A percentile compares a stretch with the other conserved stretches of the same genome.
Evolutionary conservation across 2,113 vertebrate genomes (phyloP).

Genomic region (Otis tarda): DNA sequence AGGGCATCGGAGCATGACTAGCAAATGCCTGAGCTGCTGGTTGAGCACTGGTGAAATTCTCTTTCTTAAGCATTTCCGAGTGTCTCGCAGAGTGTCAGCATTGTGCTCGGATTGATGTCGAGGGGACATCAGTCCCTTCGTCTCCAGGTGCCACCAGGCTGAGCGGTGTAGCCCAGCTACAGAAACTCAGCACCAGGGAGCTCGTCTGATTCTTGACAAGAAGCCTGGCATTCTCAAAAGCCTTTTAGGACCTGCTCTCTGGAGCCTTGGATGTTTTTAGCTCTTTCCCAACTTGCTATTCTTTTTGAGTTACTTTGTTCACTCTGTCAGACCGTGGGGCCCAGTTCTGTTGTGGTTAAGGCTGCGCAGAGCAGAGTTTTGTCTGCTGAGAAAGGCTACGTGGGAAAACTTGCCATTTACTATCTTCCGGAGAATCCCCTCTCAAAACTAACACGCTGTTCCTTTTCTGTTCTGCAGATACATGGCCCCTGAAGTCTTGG

Average conservation of each 20-base stretch:
- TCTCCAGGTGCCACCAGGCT: neutral
- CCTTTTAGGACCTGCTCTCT: neutral
- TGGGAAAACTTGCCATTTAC: neutral
- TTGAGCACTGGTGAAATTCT: neutral
- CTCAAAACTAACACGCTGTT: neutral
- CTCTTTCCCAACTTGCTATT: neutral
- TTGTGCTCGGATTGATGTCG: neutral
- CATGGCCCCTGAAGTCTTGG: slow-evolving; percentile 97
- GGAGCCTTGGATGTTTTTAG: neutral
- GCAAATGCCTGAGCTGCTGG: neutral
- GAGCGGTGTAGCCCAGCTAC: neutral
- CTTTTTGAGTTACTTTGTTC: neutral
- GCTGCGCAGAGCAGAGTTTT: neutral
- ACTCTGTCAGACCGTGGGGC: rapidly evolving
- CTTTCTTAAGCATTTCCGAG: neutral
- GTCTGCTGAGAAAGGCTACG: neutral
- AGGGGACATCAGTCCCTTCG: neutral
- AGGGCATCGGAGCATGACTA: rapidly evolving
- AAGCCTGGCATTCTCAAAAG: neutral
- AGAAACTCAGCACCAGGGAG: neutral
- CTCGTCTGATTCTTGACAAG: rapidly evolving
- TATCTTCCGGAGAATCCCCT: neutral
- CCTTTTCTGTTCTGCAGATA: slow-evolving; percentile 78
- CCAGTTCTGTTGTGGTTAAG: neutral
- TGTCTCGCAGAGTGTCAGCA: neutral